Percentiles rank a stretch among this genome's conserved stretches.
phyloP scores from a whole-genome alignment of 2,113 vertebrate species.

The Lasiurus borealis region DNA sequence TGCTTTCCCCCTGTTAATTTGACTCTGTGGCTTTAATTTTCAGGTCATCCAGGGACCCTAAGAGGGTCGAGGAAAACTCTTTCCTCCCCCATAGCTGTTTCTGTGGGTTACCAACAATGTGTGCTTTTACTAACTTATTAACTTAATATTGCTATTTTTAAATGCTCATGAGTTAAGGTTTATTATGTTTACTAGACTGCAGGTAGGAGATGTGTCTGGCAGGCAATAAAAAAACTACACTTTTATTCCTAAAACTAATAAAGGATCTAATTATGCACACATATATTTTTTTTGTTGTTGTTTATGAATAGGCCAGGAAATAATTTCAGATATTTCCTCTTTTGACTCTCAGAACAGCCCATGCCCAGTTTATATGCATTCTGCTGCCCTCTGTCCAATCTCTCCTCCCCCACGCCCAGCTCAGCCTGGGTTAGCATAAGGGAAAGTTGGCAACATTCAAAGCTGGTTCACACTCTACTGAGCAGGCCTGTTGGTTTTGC shows the following conservation, averaged over 20 bases:
- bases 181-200: background rate
- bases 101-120: background rate
- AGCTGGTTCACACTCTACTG: slow-evolving; percentile 73
- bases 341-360: background rate
- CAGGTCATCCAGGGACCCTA: background rate
- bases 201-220: background rate
- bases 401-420: background rate
- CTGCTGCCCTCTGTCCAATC: background rate
- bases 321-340: background rate
- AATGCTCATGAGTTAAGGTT: background rate
- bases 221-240: background rate
- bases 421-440: slow-evolving; percentile 1
- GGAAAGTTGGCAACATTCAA: slow-evolving; percentile 52
- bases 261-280: background rate
- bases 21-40: background rate
- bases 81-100: background rate
- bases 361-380: background rate
- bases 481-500: slow-evolving; percentile 78
- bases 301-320: background rate
- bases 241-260: background rate
- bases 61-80: background rate
- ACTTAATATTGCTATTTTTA: background rate
- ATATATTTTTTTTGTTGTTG: too few relatives aligned
- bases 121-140: background rate
- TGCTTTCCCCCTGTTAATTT: background rate